A percentile compares a stretch with the other conserved stretches of the same genome.
Conservation (phyloP, 2,797 vertebrate genomes). For the Buceros bicornis region DNA sequence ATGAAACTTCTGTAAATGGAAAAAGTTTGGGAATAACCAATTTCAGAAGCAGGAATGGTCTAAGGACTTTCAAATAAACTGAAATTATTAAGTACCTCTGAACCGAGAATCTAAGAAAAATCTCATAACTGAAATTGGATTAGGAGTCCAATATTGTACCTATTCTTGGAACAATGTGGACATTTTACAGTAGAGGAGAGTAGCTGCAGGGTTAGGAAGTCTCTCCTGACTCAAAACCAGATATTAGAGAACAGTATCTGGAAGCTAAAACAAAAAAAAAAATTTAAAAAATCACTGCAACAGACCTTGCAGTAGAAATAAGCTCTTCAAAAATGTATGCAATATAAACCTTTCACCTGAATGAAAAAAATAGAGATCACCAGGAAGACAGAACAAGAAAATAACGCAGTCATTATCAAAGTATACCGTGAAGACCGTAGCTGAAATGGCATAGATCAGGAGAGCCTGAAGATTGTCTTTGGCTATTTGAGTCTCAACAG, state of each 20-base stretch:
- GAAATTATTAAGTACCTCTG: neutral
- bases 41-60: neutral
- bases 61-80: neutral
- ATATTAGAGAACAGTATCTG: neutral
- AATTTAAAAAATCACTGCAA: neutral
- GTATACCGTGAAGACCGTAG: constrained; percentile 92
- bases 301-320: neutral
- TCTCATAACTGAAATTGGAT: neutral
- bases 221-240: neutral
- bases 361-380: neutral
- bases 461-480: constrained; percentile 90
- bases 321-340: neutral
- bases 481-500: constrained; percentile 82
- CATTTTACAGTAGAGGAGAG: neutral
- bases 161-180: neutral
- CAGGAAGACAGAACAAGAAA: neutral
- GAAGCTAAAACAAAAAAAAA: neutral
- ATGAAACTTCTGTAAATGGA: neutral
- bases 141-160: neutral
- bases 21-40: neutral
- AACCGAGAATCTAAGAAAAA: neutral
- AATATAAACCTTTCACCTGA: neutral
- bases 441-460: constrained; percentile 92
- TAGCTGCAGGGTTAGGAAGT: neutral
- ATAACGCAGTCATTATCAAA: neutral